Conservation (phyloP, 1,140 invertebrate genomes). For the Triops cancriformis region DNA sequence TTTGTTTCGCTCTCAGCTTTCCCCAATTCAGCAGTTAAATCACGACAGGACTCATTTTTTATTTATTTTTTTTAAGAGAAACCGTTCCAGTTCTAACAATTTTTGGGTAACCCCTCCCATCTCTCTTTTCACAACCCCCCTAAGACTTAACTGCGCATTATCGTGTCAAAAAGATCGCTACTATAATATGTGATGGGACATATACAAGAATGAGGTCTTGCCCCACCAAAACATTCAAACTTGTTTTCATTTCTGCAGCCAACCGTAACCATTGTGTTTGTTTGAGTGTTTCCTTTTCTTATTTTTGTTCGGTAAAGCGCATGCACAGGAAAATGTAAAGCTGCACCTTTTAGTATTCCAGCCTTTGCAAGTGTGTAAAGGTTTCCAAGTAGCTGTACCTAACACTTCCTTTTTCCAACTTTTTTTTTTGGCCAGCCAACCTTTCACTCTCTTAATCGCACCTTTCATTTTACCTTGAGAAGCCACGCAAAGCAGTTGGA, state of each 20-base stretch:
- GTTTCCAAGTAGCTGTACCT: constrained; percentile 19
- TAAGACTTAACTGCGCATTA: constrained; percentile 5
- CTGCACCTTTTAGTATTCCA: constrained; percentile 15
- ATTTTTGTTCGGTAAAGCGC: constrained; percentile 15
- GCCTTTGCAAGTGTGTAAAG: background rate
- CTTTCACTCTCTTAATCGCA: constrained; percentile 6
- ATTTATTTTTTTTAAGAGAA: background rate
- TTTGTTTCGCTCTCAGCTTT: no score
- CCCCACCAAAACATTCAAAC: constrained; percentile 1
- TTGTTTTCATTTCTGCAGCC: background rate
- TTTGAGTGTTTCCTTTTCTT: background rate
- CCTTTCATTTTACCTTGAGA: constrained; percentile 11
- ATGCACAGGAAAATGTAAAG: background rate
- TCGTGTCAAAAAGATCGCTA: constrained; percentile 7
- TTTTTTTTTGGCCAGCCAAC: background rate
- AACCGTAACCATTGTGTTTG: background rate
- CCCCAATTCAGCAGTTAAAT: no score
- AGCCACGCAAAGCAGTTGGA: background rate
- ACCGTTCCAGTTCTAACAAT: background rate
- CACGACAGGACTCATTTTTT: no score
- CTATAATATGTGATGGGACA: constrained; percentile 13
- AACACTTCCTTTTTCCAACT: background rate
- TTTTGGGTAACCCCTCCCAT: background rate
- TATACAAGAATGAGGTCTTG: constrained; percentile 19
- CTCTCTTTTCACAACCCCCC: background rate